Conservation (phyloP, 2,888 invertebrate species). For the Trichopria drosophilae region DNA sequence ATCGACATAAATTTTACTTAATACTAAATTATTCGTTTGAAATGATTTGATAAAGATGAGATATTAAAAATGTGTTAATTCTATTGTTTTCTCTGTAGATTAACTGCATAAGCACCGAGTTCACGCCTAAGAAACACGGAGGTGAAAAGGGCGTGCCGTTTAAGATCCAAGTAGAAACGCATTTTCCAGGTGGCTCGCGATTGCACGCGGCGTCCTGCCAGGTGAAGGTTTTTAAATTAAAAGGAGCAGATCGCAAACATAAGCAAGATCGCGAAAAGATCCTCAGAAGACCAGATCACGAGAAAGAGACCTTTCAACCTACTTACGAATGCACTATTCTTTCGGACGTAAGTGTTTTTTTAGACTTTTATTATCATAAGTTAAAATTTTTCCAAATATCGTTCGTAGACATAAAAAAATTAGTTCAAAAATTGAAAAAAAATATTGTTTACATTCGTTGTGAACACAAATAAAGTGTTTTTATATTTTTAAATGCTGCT, state of each 20-base stretch:
- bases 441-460: too few relatives aligned
- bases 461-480: too few relatives aligned
- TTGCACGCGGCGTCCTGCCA: slow-evolving; percentile 94
- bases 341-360: slow-evolving; percentile 72
- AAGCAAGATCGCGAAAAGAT: slow-evolving; percentile 96
- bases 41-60: neutral
- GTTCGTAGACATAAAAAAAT: too few relatives aligned
- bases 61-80: neutral
- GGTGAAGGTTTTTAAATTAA: slow-evolving; percentile 91
- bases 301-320: slow-evolving; percentile 91
- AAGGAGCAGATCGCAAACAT: slow-evolving; percentile 95
- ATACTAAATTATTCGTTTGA: neutral
- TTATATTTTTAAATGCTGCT: too few relatives aligned
- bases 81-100: slow-evolving; percentile 62
- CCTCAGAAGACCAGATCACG: slow-evolving; percentile 77
- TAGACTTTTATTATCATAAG: too few relatives aligned
- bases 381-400: too few relatives aligned
- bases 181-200: slow-evolving; percentile 67
- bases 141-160: slow-evolving; percentile 98
- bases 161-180: slow-evolving; percentile 92
- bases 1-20: neutral
- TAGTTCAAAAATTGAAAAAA: too few relatives aligned
- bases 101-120: slow-evolving; percentile 97
- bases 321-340: slow-evolving; percentile 95
- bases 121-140: slow-evolving; percentile 96